Base-by-base conservation (phyloP, 1,140 invertebrate genomes). In the Lerema accius region DNA sequence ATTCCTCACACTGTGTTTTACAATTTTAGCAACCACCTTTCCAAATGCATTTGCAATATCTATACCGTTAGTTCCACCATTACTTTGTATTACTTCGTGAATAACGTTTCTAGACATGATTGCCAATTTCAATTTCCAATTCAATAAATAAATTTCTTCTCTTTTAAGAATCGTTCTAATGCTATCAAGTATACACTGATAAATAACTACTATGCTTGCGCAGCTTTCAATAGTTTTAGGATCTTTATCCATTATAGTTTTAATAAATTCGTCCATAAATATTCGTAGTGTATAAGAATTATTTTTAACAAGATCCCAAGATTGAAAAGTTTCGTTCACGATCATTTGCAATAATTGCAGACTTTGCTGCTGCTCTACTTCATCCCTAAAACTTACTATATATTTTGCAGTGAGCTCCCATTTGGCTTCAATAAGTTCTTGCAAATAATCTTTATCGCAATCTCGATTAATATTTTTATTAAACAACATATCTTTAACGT, bases 321-420 rank as follows among this genome's bases (percentile, higher is more conserved):
- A n/a, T n/a, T n/a, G n/a, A n/a, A n/a, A n/a, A n/a, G n/a, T n/a
- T n/a, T n/a, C n/a, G n/a, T n/a, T n/a, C n/a, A n/a, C n/a, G n/a
- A n/a, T n/a, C n/a, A n/a, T n/a, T n/a, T n/a, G n/a, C 3, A 75
- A 37, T 0, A 82, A 17, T 15, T 73, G 63, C 4, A 65, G 9
- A 46, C 69, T 75, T 42, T 55, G 49, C 2, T 63, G 11, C 4
- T 67, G 32, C 26, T 80, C 69, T 16, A 63, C 56, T 42, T 76
- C 35, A 32, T 55, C 65, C 4, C 62, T 46, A 17, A 65, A 59
- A 42, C 65, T 51, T 1, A 73, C 49, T 11, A 84, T 68, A 45
- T 76, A 84, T 63, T 64, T 71, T 0, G 65, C 60, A 4, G 63
- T 59, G n/a, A 86, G 67, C 0, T 50, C 48, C 82, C 82, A 86